Percentiles rank a stretch among this genome's conserved stretches.
phyloP scores from a whole-genome alignment of 2,888 invertebrate species.

The Papilio gigon region DNA sequence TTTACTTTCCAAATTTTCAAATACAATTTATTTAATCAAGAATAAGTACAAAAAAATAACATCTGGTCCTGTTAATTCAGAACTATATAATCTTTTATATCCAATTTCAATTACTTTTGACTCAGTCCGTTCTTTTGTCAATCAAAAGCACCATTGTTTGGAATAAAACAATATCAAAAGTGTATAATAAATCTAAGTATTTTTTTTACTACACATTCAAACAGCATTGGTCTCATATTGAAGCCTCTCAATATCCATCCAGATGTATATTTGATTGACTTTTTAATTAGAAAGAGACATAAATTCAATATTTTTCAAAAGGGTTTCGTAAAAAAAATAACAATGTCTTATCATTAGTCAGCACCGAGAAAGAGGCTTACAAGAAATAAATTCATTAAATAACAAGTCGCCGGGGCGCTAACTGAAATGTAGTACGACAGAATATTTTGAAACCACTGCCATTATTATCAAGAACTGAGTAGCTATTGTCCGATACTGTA shows the following conservation, averaged over 20 bases:
- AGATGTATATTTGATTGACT: no score
- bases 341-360: slow-evolving; percentile 2
- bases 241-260: no score
- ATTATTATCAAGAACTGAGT: background rate
- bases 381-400: slow-evolving; percentile 8
- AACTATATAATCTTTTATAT: background rate
- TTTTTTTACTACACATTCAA: no score
- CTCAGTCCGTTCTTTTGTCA: background rate
- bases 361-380: slow-evolving; percentile 4
- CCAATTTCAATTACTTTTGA: background rate
- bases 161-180: slow-evolving; percentile 1
- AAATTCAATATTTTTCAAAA: background rate
- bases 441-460: background rate
- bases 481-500: no score
- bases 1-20: background rate
- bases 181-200: no score
- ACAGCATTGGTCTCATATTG: no score
- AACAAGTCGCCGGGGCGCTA: background rate
- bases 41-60: background rate
- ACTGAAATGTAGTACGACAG: background rate
- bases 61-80: background rate
- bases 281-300: no score
- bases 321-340: background rate
- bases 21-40: background rate
- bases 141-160: background rate